Conservation (phyloP, 2,797 vertebrate species). For the Esox masquinongy region DNA sequence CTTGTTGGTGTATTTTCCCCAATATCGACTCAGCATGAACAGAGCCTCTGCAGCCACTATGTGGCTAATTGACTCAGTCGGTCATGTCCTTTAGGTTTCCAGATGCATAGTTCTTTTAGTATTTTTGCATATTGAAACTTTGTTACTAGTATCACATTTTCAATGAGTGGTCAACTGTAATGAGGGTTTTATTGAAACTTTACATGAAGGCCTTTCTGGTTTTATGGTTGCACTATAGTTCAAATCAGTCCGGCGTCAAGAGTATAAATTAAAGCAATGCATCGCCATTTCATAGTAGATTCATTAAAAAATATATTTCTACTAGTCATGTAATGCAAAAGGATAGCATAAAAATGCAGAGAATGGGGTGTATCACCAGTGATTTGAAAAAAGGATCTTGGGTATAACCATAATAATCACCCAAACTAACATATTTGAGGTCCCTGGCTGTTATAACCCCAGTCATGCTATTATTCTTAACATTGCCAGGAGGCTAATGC, state of each 20-base stretch:
- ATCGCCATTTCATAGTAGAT: neutral
- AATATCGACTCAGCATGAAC: neutral
- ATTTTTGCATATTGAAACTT: neutral
- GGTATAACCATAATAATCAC: neutral
- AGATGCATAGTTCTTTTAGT: constrained; percentile 4
- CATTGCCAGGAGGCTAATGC: too few species aligned
- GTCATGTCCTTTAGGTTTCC: neutral
- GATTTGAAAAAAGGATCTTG: neutral
- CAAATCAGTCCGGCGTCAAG: neutral
- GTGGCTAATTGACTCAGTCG: too few species aligned
- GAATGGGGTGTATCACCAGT: too few species aligned
- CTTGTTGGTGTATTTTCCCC: constrained; percentile 2
- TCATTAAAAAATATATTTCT: neutral
- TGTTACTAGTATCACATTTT: neutral
- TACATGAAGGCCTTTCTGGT: neutral
- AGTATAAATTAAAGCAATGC: neutral
- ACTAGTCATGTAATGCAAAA: neutral
- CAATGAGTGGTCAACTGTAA: neutral
- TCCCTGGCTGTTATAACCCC: too few species aligned
- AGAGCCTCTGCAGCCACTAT: neutral
- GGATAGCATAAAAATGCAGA: too few species aligned
- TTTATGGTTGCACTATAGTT: neutral
- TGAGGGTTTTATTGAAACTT: neutral
- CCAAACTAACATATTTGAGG: too few species aligned
- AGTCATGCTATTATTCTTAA: too few species aligned